Evolutionary conservation across 2,888 invertebrate species (phyloP).

Genomic region (Ctenicera cuprea): DNA sequence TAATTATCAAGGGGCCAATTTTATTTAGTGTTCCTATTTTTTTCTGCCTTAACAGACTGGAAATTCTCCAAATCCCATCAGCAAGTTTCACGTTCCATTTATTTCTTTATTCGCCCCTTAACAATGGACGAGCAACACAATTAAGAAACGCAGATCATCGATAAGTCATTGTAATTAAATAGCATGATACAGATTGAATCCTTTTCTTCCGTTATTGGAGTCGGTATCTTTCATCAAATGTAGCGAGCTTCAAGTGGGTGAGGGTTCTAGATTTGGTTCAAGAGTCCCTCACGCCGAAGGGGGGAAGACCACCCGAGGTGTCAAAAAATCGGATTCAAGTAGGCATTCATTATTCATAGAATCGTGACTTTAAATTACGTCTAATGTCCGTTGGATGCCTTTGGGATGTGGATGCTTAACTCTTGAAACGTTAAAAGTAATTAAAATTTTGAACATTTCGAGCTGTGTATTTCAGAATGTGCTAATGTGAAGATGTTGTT

Average conservation of each 20-base stretch:
- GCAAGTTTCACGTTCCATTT: too few species aligned
- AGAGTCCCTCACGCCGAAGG: conserved; percentile 33
- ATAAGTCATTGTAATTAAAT: conserved; percentile 48
- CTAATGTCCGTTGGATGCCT: conserved; percentile 38
- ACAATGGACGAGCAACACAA: not conserved
- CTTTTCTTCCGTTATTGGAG: conserved; percentile 27
- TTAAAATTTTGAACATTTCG: conserved; percentile 4
- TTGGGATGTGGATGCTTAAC: conserved; percentile 9
- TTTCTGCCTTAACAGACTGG: too few species aligned
- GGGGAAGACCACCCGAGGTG: conserved; percentile 53
- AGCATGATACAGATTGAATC: conserved; percentile 39
- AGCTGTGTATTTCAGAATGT: not conserved
- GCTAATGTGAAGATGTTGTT: too few species aligned
- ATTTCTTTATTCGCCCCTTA: too few species aligned
- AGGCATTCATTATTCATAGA: conserved; percentile 47
- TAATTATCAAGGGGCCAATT: too few species aligned
- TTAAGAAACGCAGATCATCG: conserved; percentile 23
- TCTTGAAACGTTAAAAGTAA: not conserved
- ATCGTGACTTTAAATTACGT: conserved; percentile 47
- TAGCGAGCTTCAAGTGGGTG: conserved; percentile 34
- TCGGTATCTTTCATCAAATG: conserved; percentile 37
- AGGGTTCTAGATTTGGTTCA: conserved; percentile 36
- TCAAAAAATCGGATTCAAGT: conserved; percentile 47
- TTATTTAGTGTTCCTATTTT: too few species aligned
- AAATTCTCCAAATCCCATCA: too few species aligned